Percentiles rank a stretch among this genome's conserved stretches.
phyloP scores from a whole-genome alignment of 2,113 vertebrate genomes.

The Sinocyclocheilus maitianheensis region DNA sequence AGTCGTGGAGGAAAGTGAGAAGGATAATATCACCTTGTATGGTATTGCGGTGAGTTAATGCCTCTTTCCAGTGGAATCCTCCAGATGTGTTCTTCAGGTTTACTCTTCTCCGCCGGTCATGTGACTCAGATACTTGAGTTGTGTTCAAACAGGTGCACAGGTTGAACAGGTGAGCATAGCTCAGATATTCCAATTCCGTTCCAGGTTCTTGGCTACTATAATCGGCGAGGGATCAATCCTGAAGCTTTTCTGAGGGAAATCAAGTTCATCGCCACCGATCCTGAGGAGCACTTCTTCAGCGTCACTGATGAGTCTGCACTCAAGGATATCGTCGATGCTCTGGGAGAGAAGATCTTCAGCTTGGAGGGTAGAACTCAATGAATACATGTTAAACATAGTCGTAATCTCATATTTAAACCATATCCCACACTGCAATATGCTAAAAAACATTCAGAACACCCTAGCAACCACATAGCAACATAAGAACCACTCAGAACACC shows the following conservation, averaged over 20 bases:
- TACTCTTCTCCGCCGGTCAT: not conserved
- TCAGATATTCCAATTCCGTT: slow-evolving; percentile 29
- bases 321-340: slow-evolving; percentile 94
- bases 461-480: no score
- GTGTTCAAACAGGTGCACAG: not conserved
- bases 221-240: slow-evolving; percentile 91
- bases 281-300: slow-evolving; percentile 93
- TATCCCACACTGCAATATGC: no score
- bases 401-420: not conserved
- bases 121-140: not conserved
- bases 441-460: no score
- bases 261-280: slow-evolving; percentile 93
- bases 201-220: slow-evolving; percentile 96
- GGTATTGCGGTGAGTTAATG: slow-evolving; percentile 88
- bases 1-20: slow-evolving; percentile 86
- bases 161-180: not conserved
- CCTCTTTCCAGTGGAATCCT: not conserved
- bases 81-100: not conserved
- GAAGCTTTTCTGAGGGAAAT: slow-evolving; percentile 92
- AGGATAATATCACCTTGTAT: slow-evolving; percentile 92
- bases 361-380: slow-evolving; percentile 81
- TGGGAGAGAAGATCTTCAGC: slow-evolving; percentile 93
- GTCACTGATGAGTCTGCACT: slow-evolving; percentile 92
- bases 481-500: no score
- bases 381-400: not conserved